These are phyloP conservation scores for Alligator sinensis DNA, from an alignment of 2,113 vertebrate species.

Conservation along the genomic window DNA sequence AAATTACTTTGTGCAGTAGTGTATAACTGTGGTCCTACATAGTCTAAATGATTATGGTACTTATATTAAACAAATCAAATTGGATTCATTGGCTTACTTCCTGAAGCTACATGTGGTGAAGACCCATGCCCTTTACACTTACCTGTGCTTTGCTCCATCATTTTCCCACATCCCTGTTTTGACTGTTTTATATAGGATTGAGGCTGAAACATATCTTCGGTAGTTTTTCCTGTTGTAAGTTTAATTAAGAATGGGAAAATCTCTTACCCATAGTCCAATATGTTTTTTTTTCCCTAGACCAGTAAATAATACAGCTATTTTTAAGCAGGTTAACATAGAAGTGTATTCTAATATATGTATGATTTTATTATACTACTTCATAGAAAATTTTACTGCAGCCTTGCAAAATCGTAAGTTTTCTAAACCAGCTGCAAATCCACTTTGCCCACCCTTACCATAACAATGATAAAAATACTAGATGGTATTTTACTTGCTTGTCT, in stretches of 20 bases:
- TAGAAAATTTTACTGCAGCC: slow-evolving; percentile 70
- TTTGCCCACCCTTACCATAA: slow-evolving; percentile 46
- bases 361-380: slow-evolving; percentile 34
- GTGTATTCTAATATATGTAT: slow-evolving; percentile 60
- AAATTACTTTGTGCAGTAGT: slow-evolving; percentile 49
- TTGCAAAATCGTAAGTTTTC: slow-evolving; percentile 68
- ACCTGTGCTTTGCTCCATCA: slow-evolving; percentile 85
- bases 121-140: slow-evolving; percentile 82
- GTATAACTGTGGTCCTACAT: slow-evolving; percentile 34
- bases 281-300: slow-evolving; percentile 80
- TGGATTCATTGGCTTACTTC: slow-evolving; percentile 70
- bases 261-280: slow-evolving; percentile 86
- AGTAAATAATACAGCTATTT: slow-evolving; percentile 84
- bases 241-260: slow-evolving; percentile 91
- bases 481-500: slow-evolving; percentile 18
- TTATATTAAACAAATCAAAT: slow-evolving; percentile 54
- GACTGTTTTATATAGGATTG: slow-evolving; percentile 90
- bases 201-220: slow-evolving; percentile 89
- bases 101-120: slow-evolving; percentile 79
- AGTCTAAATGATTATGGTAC: slow-evolving; percentile 31
- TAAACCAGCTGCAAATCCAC: slow-evolving; percentile 41
- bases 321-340: slow-evolving; percentile 74
- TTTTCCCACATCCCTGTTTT: slow-evolving; percentile 90
- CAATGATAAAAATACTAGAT: slow-evolving; percentile 46
- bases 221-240: slow-evolving; percentile 90